Conservation (phyloP, 1,140 invertebrate species). For the Drosophila tani region DNA sequence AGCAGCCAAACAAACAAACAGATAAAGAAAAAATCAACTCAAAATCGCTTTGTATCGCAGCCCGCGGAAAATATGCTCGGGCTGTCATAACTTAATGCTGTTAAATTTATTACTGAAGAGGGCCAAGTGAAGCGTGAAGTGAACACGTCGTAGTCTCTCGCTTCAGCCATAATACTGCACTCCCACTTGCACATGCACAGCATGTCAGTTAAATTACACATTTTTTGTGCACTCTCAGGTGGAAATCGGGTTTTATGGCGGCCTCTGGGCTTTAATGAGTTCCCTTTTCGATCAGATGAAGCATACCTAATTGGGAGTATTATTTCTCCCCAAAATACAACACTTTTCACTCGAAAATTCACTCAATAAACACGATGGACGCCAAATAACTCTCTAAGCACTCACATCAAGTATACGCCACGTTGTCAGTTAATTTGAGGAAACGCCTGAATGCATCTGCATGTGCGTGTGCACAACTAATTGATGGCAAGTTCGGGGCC, state of each 20-base stretch:
- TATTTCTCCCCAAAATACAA: not conserved
- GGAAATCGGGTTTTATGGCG: not conserved
- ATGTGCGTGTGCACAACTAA: constrained; percentile 28
- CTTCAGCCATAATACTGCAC: constrained; percentile 50
- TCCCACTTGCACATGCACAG: constrained; percentile 22
- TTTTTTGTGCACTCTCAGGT: constrained; percentile 32
- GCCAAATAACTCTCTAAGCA: no score
- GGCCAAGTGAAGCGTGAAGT: constrained; percentile 27
- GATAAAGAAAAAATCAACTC: not conserved
- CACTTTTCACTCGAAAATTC: no score
- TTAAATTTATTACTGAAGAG: constrained; percentile 49
- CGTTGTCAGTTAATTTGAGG: constrained; percentile 23
- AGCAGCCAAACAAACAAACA: constrained; percentile 32
- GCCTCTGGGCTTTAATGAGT: constrained; percentile 5
- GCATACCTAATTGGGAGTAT: not conserved
- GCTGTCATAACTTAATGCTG: constrained; percentile 65
- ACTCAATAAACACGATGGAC: no score
- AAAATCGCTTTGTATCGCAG: constrained; percentile 46
- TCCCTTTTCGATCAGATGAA: not conserved
- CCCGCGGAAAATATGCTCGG: constrained; percentile 38
- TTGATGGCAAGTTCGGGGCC: constrained; percentile 20
- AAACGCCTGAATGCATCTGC: constrained; percentile 1
- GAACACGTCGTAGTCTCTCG: constrained; percentile 31
- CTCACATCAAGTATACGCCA: constrained; percentile 50
- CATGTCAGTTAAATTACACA: constrained; percentile 34